Base-by-base conservation (phyloP, 2,888 invertebrate genomes). In the Deilephila porcellus region DNA sequence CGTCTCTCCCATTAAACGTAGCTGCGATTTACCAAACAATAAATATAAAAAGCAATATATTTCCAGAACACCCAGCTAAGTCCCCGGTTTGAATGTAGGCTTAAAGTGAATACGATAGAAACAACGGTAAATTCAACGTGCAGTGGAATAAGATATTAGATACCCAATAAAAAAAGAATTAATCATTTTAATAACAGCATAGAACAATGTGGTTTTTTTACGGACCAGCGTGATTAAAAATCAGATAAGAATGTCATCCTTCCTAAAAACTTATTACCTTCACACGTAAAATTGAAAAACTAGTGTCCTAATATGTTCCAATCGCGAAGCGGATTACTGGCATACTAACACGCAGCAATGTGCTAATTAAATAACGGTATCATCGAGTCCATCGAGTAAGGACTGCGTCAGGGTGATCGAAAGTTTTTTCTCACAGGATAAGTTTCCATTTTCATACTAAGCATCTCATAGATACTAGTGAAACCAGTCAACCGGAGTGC, bases 341-440 rank as follows among this genome's bases (percentile, higher is more conserved):
- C 60, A 8, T 29, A 52, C n/a, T n/a, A 71, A 53, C 34, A 14
- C 37, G 34, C 62, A 63, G 53, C 20, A 56, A 52, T 20, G 34
- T 34, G 29, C 29, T 34, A 72, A 56, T 63, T 14, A 64, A 56
- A 64, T 64, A 72, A 53, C 56, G 63, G 67, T 34, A 64, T 37
- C 34, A 67, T 37, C 25, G 19, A 25, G 45, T 20, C n/a, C 37
- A 17, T 32, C 56, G 59, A 67, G 37, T 37, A 17, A 67, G 45
- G 59, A 45, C 37, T 37, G 37, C 37, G 34, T 19, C 56, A 64
- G 25, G 5, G 56, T 29, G 64, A 59, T 37, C 56, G 67, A 73
- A 73, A 73, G 64, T 60, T 67, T 72, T 67, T 73, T 73, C 64
- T 67, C 25, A 45, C 25, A 67, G 37, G 34, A 19, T 14, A 45